Base-by-base conservation (phyloP, 2,113 vertebrate species). In the Hemiprocne comata region DNA sequence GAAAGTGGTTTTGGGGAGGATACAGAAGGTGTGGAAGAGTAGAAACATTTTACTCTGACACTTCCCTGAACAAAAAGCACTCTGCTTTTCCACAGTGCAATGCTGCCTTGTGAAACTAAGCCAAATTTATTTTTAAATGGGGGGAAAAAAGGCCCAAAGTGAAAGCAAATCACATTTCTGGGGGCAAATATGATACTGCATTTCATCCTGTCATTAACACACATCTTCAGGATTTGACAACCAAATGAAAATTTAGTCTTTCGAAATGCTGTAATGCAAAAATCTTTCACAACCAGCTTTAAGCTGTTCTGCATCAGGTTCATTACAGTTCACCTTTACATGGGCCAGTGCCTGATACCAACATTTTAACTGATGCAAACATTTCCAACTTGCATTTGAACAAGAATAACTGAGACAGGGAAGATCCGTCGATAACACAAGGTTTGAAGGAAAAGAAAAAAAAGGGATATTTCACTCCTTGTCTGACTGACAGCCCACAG, bases 41-140 rank as follows among this genome's bases (percentile, higher is more conserved):
- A 84, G 93, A 97, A 94, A 95, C 73, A 84, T 93, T 95, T 96
- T 89, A 94, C 88, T 89, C 80, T 89, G 93, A 81, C 93, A 93
- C 94, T 84, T 93, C 2, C 51, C 91, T 13, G 84, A 96, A 92
- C 83, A 94, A 94, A 92, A 90, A 86, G 65, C 15, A 1, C 89
- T 95, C 92, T 95, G 92, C 92, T 92, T 95, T 96, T 92, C 84
- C 84, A 42, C 69, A 13, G 84, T 17, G 2, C 33, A 61, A 8
- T 1, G 0, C 24, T 36, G 72, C 42, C 86, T 74, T 18, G 61
- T 53, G 94, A 90, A 97, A 90, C 91, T 17, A 44, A 93, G 86
- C 53, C 90, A 80, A 60, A 86, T 89, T 95, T 96, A 91, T 81
- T 96, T 97, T 89, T 92, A 92, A 92, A 90, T 71, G 55, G 28